Conservation (phyloP, 2,113 vertebrate genomes). For the Gallinago paraguaiae region DNA sequence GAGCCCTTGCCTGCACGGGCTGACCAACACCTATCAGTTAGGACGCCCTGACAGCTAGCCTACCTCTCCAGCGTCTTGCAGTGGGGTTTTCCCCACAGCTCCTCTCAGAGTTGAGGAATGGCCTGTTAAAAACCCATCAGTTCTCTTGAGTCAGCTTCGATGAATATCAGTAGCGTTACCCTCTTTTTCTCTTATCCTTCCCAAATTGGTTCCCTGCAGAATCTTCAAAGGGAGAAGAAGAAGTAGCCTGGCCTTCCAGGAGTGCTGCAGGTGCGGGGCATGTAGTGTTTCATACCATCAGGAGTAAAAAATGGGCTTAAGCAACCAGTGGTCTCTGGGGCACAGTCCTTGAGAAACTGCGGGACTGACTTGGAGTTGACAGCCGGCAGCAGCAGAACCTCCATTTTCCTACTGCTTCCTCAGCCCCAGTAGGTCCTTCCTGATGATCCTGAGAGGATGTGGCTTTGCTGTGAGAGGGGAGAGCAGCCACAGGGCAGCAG, state of each 20-base stretch:
- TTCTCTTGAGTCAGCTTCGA: background rate
- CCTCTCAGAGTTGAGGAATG: background rate
- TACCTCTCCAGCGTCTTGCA: background rate
- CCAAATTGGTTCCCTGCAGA: background rate
- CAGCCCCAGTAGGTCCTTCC: background rate
- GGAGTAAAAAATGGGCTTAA: background rate
- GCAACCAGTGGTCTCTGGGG: background rate
- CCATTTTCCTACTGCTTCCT: background rate
- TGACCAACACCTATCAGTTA: background rate
- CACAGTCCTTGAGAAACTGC: background rate
- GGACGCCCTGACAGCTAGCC: background rate
- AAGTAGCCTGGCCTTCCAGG: background rate
- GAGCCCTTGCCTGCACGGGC: background rate
- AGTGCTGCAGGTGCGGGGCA: rapidly evolving
- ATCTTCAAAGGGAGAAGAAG: background rate
- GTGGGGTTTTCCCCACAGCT: background rate
- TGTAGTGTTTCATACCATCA: rapidly evolving
- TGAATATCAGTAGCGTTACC: background rate
- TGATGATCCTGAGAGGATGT: background rate
- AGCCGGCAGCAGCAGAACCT: background rate
- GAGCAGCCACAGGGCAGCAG: background rate
- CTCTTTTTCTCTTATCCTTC: background rate
- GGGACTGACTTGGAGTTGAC: background rate
- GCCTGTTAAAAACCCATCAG: background rate
- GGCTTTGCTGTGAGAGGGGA: background rate